Base-by-base conservation (phyloP, 1,140 invertebrate genomes). In the Tachypleus tridentatus region DNA sequence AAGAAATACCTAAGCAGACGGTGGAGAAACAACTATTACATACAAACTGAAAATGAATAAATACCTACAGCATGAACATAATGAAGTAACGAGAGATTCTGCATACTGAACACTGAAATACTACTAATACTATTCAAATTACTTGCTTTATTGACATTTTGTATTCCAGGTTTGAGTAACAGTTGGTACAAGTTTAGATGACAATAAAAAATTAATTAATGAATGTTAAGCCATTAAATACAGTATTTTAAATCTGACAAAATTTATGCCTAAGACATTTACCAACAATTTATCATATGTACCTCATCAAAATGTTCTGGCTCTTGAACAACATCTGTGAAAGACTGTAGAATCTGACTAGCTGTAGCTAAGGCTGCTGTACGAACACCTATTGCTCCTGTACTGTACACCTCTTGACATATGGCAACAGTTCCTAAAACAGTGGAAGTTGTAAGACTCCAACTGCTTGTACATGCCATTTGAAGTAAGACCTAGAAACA, bases 311-410 rank as follows among this genome's bases (percentile, higher is more conserved):
- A 52, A 63, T 83, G 86, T 79, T 89, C 86, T 75, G 87, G 86
- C 75, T 88, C 87, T 87, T 77, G 76, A 86, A 86, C 85, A 54
- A 91, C 77, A 73, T 86, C 82, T 73, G 87, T 89, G 73, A 91
- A 91, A 1, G 88, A 87, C 53, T 87, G 79, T 61, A 91, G 74
- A 4, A 87, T 88, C 75, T 91, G 89, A 64, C 87, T 88, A 4
- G 87, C 87, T 1, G 89, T 88, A 3, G 88, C 88, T 71, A 89
- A 80, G 0, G 88, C 87, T 2, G 89, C 88, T 0, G 89, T 88
- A 63, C 85, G 83, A 3, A 89, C 85, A 4, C 87, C 86, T 70
- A 88, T 81, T 62, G 86, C 86, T 48, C 85, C 86, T 73, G 82
- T 81, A 72, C 85, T 84, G 74, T 86, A 87, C 56, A 85, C 86